These are phyloP conservation scores for Tamandua tetradactyla DNA, from an alignment of 2,797 vertebrate genomes.

Conservation along the genomic window DNA sequence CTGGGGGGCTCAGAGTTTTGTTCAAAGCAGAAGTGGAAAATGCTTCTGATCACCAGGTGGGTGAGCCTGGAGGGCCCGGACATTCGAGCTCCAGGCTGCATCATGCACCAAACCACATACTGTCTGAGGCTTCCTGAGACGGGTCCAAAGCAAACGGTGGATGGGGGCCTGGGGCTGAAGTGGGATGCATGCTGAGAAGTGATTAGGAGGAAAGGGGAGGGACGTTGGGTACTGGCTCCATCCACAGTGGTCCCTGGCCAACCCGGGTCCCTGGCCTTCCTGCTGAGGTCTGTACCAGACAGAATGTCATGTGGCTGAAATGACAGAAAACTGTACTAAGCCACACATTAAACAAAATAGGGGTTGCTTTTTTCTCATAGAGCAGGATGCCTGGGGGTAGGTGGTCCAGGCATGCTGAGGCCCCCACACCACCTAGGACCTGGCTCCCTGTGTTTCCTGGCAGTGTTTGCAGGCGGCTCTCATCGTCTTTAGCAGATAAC, in stretches of 20 bases:
- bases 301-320: neutral
- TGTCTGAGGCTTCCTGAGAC: accelerated
- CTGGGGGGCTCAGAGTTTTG: neutral
- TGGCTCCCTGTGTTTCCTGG: neutral
- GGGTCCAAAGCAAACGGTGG: accelerated
- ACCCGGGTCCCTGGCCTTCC: neutral
- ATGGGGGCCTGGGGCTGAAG: neutral
- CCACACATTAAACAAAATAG: too few species aligned
- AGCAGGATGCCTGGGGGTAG: neutral
- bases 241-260: neutral
- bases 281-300: accelerated
- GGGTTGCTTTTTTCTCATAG: neutral
- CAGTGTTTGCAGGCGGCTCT: neutral
- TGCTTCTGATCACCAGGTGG: accelerated
- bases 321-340: neutral
- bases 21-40: neutral
- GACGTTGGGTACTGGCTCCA: neutral
- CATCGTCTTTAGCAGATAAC: neutral
- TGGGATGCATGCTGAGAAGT: neutral
- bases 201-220: too few species aligned
- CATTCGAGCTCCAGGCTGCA: neutral
- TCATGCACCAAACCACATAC: accelerated
- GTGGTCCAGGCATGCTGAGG: accelerated
- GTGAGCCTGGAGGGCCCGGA: neutral
- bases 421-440: neutral